A percentile compares a stretch with the other conserved stretches of the same genome.
These are phyloP conservation scores for Peromyscus leucopus DNA, from an alignment of 2,113 vertebrate species.

Conservation along the genomic window DNA sequence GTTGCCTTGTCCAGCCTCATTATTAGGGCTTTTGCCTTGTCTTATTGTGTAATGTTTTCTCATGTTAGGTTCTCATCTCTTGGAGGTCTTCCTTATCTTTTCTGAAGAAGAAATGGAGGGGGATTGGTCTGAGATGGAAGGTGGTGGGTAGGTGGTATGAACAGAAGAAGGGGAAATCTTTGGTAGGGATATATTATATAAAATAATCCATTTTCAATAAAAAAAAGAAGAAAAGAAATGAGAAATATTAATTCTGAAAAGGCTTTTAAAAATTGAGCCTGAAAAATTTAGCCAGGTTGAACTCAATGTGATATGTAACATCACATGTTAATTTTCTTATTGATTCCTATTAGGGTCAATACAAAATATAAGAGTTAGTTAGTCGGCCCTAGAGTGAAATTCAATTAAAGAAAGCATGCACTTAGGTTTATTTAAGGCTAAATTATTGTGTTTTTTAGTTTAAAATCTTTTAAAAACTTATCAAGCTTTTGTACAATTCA, in stretches of 20 bases:
- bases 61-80: neutral
- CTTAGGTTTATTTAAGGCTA: neutral
- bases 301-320: neutral
- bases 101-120: neutral
- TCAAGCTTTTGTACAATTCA: constrained; percentile 53
- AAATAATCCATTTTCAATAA: neutral
- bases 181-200: neutral
- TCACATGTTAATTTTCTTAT: constrained; percentile 64
- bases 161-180: neutral
- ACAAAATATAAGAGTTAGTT: constrained; percentile 43
- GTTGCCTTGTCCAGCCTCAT: too few species aligned
- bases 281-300: neutral
- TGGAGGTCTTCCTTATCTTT: neutral
- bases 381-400: constrained; percentile 67
- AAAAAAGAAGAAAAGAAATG: neutral
- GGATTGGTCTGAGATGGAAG: neutral
- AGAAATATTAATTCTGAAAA: neutral
- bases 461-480: constrained; percentile 65
- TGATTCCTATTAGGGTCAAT: constrained; percentile 11
- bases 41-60: too few species aligned
- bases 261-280: neutral
- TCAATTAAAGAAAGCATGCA: constrained; percentile 42
- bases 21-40: neutral
- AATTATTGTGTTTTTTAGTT: constrained; percentile 57
- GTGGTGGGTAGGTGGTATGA: neutral